Evolutionary conservation across 2,888 invertebrate genomes (phyloP).

Genomic region (Lasiommata megera): DNA sequence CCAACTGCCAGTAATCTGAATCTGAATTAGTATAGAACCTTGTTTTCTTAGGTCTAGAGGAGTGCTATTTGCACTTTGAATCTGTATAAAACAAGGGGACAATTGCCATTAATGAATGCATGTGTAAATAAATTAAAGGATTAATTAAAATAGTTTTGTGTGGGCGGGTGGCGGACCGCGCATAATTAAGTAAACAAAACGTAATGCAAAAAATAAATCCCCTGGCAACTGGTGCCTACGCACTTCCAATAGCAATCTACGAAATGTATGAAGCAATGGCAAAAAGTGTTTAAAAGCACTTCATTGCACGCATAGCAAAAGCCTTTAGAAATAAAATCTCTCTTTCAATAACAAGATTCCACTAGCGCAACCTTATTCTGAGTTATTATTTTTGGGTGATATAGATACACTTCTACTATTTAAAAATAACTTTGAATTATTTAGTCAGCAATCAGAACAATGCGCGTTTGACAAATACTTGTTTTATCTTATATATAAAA

Average conservation of each 20-base stretch:
- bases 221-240: conserved; percentile 31
- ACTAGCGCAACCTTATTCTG: no score
- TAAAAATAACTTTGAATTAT: no score
- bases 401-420: no score
- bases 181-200: conserved; percentile 53
- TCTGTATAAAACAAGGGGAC: conserved; percentile 1
- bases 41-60: no score
- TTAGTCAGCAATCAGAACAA: no score
- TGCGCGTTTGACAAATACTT: no score
- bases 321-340: not conserved
- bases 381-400: no score
- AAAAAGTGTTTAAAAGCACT: not conserved
- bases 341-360: not conserved
- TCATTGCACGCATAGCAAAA: not conserved
- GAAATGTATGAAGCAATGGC: conserved; percentile 1
- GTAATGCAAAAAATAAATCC: conserved; percentile 38
- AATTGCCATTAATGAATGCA: conserved; percentile 17
- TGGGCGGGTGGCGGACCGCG: conserved; percentile 40
- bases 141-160: conserved; percentile 39
- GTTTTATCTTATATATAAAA: no score
- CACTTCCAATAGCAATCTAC: conserved; percentile 27
- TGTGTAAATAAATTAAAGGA: conserved; percentile 35
- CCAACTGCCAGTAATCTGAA: no score
- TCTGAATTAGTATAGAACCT: no score
- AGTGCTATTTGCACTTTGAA: no score